Base-by-base conservation (phyloP, 37 sponge, comb jelly and placozoan genomes). In the Ephydatia muelleri region DNA sequence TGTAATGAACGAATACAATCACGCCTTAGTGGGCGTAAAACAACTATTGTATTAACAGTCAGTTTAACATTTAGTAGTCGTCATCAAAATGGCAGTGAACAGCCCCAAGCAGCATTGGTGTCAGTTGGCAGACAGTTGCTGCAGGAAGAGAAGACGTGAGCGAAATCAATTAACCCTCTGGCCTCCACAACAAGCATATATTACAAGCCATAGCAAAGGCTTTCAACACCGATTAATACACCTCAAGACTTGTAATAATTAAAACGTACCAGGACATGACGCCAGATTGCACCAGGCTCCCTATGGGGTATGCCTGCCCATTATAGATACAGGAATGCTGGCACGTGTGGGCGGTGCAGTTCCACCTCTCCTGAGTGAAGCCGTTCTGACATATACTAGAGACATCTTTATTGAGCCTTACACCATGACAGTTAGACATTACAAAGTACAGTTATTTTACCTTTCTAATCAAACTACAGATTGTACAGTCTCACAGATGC, bases 351-450 rank as follows among this genome's bases (percentile, higher is more conserved):
- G 86, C 85, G 26, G 87, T 89, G 49, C 95, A 94, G 28, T 72
- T 89, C 95, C 95, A 94, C 33, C 95, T 71, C 77, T 94, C 92
- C 21, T 75, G 65, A 89, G 90, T 94, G 32, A 81, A 65, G 27
- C 25, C 64, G 80, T 93, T 38, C 67, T 48, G 67, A 82, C 94
- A 94, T n/a, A 82, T 27, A 67, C 94, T 94, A 36, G 6, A 85
- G 19, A 25, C 2, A 74, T 74, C 13, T 3, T 33, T 31, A 66
- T 26, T 28, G n/a, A n/a, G n/a, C n/a, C 73, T 26, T 8, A 23
- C 72, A 22, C 30, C 68, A 80, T 66, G 25, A 29, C 23, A 32
- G 48, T n/a, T 6, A n/a, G 77, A 84, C 30, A 16, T 29, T 40
- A n/a, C n/a, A n/a, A n/a, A n/a, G n/a, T n/a, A n/a, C n/a, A n/a